A percentile compares a stretch with the other conserved stretches of the same genome.
Evolutionary conservation across 2,888 invertebrate species (phyloP).

Genomic region (Lasiommata megera): DNA sequence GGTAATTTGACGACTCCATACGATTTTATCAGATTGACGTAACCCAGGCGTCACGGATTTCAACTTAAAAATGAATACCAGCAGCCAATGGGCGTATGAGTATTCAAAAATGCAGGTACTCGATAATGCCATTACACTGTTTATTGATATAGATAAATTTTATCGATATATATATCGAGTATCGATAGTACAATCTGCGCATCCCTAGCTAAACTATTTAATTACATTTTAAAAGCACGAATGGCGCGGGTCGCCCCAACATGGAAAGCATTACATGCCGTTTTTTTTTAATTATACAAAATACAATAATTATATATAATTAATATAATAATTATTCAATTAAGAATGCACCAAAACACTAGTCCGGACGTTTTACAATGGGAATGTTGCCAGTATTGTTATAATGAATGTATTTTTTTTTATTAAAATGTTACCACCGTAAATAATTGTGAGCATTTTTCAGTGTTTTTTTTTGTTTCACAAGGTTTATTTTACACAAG

Average conservation of each 20-base stretch:
- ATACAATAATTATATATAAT: constrained; percentile 39
- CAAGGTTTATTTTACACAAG: too few relatives aligned
- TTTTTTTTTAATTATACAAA: constrained; percentile 32
- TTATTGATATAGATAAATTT: too few relatives aligned
- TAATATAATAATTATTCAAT: constrained; percentile 9
- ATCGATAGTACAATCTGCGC: not conserved
- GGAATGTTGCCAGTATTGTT: constrained; percentile 20
- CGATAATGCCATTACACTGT: too few relatives aligned
- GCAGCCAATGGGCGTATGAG: too few relatives aligned
- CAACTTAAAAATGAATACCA: too few relatives aligned
- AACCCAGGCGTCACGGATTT: too few relatives aligned
- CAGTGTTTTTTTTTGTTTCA: too few relatives aligned
- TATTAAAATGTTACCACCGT: not conserved
- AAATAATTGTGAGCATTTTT: constrained; percentile 12
- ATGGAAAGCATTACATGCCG: constrained; percentile 70
- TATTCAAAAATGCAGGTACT: too few relatives aligned
- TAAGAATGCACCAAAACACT: constrained; percentile 49
- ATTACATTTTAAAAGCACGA: constrained; percentile 55
- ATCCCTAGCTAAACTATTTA: constrained; percentile 13
- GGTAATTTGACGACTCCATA: too few relatives aligned
- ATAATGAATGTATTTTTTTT: not conserved
- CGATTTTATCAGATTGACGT: too few relatives aligned
- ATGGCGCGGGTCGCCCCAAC: constrained; percentile 56
- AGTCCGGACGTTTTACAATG: constrained; percentile 27
- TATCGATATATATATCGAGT: not conserved